phyloP scores from a whole-genome alignment of 23 tunicate species.

The Oikopleura dioica region DNA sequence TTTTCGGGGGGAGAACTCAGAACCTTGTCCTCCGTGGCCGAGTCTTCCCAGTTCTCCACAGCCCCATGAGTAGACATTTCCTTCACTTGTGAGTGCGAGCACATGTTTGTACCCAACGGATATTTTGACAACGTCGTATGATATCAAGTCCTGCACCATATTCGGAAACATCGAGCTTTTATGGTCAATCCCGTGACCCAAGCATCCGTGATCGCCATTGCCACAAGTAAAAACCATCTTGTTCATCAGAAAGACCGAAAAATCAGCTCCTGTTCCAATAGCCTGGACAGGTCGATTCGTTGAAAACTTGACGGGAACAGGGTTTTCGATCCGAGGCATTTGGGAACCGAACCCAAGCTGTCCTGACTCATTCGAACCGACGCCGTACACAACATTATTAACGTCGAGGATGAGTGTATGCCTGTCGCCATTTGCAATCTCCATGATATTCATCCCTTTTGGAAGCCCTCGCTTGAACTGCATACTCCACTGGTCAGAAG shows the following conservation, averaged over 20 bases:
- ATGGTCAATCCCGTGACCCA: no score
- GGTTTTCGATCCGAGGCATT: neutral
- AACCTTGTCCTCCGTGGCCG: neutral
- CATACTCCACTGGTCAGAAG: neutral
- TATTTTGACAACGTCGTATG: neutral
- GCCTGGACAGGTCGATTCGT: neutral
- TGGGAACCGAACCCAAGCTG: neutral
- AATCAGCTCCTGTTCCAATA: neutral
- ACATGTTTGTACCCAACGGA: neutral
- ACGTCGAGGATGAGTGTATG: neutral
- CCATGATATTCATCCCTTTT: neutral
- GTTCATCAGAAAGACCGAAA: neutral
- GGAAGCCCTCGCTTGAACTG: neutral
- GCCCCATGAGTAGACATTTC: neutral
- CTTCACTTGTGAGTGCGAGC: neutral
- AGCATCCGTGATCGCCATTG: no score
- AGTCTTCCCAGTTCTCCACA: neutral
- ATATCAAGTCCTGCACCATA: no score
- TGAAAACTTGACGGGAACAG: neutral
- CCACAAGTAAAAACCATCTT: no score
- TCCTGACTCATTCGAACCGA: neutral
- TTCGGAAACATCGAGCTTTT: no score
- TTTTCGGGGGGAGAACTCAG: neutral
- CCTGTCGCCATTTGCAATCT: neutral
- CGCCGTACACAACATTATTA: neutral